phyloP scores from a whole-genome alignment of 2,113 vertebrate species.

The Prietella phreatophila region DNA sequence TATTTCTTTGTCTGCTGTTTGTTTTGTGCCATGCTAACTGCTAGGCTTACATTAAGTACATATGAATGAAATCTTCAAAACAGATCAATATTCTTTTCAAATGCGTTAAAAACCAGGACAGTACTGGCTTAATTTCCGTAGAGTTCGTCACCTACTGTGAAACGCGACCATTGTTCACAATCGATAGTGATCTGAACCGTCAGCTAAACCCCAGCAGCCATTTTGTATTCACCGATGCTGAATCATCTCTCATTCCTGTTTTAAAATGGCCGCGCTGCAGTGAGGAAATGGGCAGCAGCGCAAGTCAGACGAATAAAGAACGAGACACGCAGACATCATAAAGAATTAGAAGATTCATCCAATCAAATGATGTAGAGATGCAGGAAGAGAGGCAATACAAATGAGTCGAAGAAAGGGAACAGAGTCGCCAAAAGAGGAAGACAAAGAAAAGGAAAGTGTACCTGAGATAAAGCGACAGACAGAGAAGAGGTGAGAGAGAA shows the following conservation, averaged over 20 bases:
- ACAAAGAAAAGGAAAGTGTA: neutral
- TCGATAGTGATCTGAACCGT: constrained; percentile 2
- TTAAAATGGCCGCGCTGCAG: constrained; percentile 56
- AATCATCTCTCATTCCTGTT: constrained; percentile 12
- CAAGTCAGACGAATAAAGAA: neutral
- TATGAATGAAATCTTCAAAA: neutral
- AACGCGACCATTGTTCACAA: neutral
- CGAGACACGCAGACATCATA: neutral
- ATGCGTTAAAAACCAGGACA: neutral
- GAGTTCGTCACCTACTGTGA: neutral
- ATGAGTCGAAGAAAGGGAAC: neutral
- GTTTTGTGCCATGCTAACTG: neutral
- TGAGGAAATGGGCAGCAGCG: constrained; percentile 8
- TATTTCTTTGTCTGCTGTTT: neutral
- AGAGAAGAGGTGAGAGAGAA: neutral
- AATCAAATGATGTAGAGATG: neutral
- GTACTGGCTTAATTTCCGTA: neutral
- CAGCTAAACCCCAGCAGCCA: constrained; percentile 44
- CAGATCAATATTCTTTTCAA: neutral
- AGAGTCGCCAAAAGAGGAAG: neutral
- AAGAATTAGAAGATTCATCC: neutral
- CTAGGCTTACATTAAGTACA: neutral
- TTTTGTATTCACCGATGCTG: constrained; percentile 44
- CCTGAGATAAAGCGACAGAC: neutral
- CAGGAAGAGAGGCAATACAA: neutral